Evolutionary conservation across 2,888 invertebrate genomes (phyloP).

Genomic region (Philhelius pedissequus): DNA sequence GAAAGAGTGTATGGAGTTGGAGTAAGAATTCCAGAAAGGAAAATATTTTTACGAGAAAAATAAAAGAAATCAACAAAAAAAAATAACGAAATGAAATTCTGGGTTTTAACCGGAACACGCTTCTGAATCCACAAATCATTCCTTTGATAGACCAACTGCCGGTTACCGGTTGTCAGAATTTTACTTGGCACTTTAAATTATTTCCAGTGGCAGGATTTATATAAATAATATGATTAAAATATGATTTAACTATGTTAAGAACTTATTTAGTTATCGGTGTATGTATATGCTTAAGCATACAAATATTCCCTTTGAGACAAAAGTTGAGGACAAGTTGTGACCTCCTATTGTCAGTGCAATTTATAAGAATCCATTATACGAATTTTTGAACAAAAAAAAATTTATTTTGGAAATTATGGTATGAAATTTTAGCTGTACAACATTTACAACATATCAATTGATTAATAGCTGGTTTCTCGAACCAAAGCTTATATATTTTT

Average conservation of each 20-base stretch:
- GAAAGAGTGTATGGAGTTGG: background rate
- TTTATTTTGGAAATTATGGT: too few species aligned
- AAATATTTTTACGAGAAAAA: constrained; percentile 51
- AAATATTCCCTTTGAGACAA: too few species aligned
- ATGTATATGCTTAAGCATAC: too few species aligned
- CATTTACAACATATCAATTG: too few species aligned
- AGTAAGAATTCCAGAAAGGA: constrained; percentile 1
- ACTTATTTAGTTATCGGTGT: background rate
- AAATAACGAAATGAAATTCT: constrained; percentile 25
- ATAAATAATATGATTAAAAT: constrained; percentile 21
- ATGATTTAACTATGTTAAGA: constrained; percentile 3
- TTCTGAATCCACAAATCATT: constrained; percentile 40
- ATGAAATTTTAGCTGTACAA: too few species aligned
- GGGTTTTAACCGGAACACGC: constrained; percentile 31
- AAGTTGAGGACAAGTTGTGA: too few species aligned
- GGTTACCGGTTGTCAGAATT: background rate
- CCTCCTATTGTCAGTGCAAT: too few species aligned
- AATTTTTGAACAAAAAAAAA: too few species aligned
- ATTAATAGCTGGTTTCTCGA: too few species aligned
- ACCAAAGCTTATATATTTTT: too few species aligned
- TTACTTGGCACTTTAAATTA: constrained; percentile 5
- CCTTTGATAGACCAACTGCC: constrained; percentile 37
- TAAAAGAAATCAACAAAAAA: constrained; percentile 8
- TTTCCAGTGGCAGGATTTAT: constrained; percentile 18
- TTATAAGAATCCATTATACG: too few species aligned